These are phyloP conservation scores for Tokudaia tokunoshimensis DNA, from an alignment of 2,797 vertebrate genomes.

Conservation along the genomic window DNA sequence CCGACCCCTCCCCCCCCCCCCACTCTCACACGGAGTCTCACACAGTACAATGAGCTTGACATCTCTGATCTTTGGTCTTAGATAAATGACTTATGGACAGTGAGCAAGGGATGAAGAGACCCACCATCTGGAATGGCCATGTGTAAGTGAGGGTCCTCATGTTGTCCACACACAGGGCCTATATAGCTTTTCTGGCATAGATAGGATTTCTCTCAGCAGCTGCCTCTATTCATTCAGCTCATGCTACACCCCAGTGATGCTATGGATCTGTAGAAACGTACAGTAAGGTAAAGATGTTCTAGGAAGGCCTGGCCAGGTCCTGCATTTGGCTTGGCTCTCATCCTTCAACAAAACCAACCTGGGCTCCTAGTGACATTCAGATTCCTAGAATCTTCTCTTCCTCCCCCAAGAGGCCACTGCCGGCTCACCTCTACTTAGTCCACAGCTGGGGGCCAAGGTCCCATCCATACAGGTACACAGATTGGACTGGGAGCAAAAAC, in stretches of 20 bases:
- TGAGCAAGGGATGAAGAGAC: not conserved
- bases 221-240: constrained; percentile 95
- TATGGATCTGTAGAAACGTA: constrained; percentile 69
- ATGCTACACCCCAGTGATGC: constrained; percentile 92
- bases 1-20: too few relatives aligned
- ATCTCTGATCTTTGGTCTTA: not conserved
- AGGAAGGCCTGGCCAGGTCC: not conserved
- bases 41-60: not conserved
- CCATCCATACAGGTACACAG: constrained; percentile 96
- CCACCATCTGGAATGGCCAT: too few relatives aligned
- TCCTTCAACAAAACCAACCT: not conserved
- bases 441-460: constrained; percentile 95
- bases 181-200: constrained; percentile 94
- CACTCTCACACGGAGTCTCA: not conserved
- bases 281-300: not conserved
- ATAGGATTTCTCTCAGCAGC: constrained; percentile 93
- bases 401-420: too few relatives aligned
- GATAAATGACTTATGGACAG: accelerated
- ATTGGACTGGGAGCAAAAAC: constrained; percentile 96
- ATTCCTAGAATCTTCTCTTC: not conserved
- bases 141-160: constrained; percentile 88
- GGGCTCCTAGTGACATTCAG: not conserved
- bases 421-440: constrained; percentile 90
- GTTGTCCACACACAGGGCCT: constrained; percentile 94
- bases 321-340: not conserved